phyloP scores from a whole-genome alignment of 2,888 invertebrate genomes.

The Digitonthophagus gazella region DNA sequence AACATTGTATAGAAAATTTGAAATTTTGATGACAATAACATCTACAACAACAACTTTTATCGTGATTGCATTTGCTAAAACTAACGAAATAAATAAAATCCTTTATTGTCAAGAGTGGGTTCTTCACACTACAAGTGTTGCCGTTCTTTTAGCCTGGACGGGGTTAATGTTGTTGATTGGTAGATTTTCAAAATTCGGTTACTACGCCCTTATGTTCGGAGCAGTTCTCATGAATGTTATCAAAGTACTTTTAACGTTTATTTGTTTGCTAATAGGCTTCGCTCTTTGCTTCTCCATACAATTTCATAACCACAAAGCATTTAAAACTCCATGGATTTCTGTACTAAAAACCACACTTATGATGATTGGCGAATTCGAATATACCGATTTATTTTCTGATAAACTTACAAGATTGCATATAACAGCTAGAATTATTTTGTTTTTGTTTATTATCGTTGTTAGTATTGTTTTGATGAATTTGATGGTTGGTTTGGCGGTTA shows the following conservation, averaged over 20 bases:
- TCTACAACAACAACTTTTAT: slow-evolving; percentile 45
- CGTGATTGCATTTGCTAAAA: slow-evolving; percentile 39
- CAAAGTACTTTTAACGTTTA: slow-evolving; percentile 51
- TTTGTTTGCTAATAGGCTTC: slow-evolving; percentile 57
- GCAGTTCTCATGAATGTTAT: slow-evolving; percentile 56
- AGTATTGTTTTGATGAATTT: slow-evolving; percentile 59
- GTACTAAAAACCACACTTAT: slow-evolving; percentile 57
- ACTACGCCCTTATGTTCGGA: slow-evolving; percentile 58
- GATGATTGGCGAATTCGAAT: slow-evolving; percentile 61
- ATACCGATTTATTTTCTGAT: slow-evolving; percentile 47
- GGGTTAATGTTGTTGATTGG: slow-evolving; percentile 57
- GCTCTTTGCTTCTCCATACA: slow-evolving; percentile 57
- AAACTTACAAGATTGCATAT: slow-evolving; percentile 33
- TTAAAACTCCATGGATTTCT: slow-evolving; percentile 48
- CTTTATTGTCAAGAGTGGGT: slow-evolving; percentile 44
- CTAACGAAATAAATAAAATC: slow-evolving; percentile 24
- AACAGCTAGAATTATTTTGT: slow-evolving; percentile 53
- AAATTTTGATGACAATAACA: slow-evolving; percentile 49
- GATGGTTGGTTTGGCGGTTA: slow-evolving; percentile 58
- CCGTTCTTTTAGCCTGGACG: slow-evolving; percentile 55
- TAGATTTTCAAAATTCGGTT: slow-evolving; percentile 55
- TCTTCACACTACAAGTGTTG: slow-evolving; percentile 49
- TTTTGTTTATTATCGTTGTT: slow-evolving; percentile 54
- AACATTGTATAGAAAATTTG: slow-evolving; percentile 47
- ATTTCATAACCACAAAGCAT: slow-evolving; percentile 50